Evolutionary conservation across 2,797 vertebrate genomes (phyloP).

Genomic region (Eupleurogrammus muticus): DNA sequence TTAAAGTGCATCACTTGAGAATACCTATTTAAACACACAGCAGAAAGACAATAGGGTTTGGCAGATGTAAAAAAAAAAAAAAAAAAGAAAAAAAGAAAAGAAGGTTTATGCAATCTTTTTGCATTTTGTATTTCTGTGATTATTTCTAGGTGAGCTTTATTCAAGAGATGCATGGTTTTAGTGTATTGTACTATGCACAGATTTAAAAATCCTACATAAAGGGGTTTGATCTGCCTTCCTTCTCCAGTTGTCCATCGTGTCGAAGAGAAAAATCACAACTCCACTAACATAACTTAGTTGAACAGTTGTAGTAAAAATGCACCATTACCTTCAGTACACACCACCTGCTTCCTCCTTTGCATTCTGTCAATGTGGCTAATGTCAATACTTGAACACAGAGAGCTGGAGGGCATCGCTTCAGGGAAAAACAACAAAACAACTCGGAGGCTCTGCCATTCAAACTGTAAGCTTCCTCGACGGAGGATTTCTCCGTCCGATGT

Average conservation of each 20-base stretch:
- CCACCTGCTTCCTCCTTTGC: conserved; percentile 1
- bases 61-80: no score
- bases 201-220: neutral
- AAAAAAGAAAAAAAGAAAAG: no score
- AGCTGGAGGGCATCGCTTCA: conserved; percentile 23
- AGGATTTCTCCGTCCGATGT: conserved; percentile 39
- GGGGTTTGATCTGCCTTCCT: neutral
- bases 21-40: no score
- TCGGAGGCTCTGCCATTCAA: neutral
- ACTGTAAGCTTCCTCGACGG: conserved; percentile 11
- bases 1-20: no score
- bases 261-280: conserved; percentile 11
- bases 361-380: conserved; percentile 1
- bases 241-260: neutral
- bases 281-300: neutral
- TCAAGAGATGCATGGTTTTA: no score
- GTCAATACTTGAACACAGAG: neutral
- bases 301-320: conserved; percentile 4
- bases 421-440: conserved; percentile 15
- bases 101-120: no score
- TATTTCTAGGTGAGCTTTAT: neutral
- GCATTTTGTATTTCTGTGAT: neutral
- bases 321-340: neutral
- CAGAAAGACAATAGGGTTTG: no score
- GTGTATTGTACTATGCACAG: no score